Evolutionary conservation across 1,140 invertebrate genomes (phyloP).

Genomic region (Oscheius sp.): DNA sequence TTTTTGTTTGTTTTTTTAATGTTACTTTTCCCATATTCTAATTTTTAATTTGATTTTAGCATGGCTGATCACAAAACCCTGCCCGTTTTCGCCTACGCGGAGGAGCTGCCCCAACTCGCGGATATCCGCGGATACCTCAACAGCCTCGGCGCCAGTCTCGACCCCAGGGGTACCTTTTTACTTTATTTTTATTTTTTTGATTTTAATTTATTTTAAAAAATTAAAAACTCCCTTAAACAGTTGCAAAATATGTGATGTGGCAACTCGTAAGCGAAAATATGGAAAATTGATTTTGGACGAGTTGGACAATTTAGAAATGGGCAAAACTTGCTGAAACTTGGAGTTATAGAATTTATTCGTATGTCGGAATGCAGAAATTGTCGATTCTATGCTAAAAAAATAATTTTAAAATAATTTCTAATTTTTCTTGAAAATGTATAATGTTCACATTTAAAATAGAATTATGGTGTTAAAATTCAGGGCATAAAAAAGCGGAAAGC

Average conservation of each 20-base stretch:
- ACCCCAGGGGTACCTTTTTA: conserved; percentile 1
- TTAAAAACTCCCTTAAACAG: neutral
- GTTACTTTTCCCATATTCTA: neutral
- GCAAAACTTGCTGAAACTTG: neutral
- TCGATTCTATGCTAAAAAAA: no score
- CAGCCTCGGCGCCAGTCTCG: conserved; percentile 1
- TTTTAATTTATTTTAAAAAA: no score
- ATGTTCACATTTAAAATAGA: no score
- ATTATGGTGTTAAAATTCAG: no score
- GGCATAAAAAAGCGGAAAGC: no score
- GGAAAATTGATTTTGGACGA: neutral
- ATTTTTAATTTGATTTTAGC: neutral
- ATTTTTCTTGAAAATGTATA: no score
- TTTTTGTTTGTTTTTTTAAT: neutral
- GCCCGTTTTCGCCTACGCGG: conserved; percentile 29
- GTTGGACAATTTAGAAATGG: neutral
- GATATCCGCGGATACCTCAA: conserved; percentile 28
- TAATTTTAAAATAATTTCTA: no score
- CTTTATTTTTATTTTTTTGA: neutral
- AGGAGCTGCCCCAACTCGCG: conserved; percentile 14
- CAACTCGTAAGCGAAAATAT: neutral
- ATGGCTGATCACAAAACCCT: conserved; percentile 28
- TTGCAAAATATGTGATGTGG: neutral
- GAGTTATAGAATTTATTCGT: no score
- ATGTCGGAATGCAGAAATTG: no score